Conservation (phyloP, 30 jellyfish, hydroid and myxozoan species). For the Catostylus mosaicus region DNA sequence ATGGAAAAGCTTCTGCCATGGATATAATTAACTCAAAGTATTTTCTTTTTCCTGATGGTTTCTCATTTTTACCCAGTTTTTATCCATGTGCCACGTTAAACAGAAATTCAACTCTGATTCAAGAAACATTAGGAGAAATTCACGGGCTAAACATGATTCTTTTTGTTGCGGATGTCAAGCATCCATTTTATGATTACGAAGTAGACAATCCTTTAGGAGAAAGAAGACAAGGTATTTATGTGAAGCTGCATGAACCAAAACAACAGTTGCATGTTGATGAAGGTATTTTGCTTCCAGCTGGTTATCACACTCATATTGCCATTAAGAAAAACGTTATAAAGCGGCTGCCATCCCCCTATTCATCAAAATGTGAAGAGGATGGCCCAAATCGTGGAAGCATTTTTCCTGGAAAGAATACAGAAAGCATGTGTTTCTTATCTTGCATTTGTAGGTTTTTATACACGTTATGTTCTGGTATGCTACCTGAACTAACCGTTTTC, state of each 20-base stretch:
- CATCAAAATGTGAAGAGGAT: conserved; percentile 20
- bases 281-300: conserved; percentile 5
- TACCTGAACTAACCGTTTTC: conserved; percentile 6
- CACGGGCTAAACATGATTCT: conserved; percentile 25
- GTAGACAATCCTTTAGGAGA: neutral
- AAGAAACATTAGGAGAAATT: neutral
- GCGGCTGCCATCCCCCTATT: conserved; percentile 31
- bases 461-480: neutral
- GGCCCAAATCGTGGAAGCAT: neutral
- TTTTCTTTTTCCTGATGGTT: conserved; percentile 13
- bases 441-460: neutral
- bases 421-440: neutral
- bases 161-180: neutral
- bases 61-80: conserved; percentile 23
- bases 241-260: conserved; percentile 20
- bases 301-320: conserved; percentile 37
- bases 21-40: neutral
- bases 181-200: neutral
- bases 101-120: conserved; percentile 4
- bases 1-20: neutral
- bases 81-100: conserved; percentile 33
- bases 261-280: neutral
- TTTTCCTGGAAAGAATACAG: conserved; percentile 18
- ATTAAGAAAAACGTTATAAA: neutral
- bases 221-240: conserved; percentile 17